Evolutionary conservation across 2,797 vertebrate genomes (phyloP), one percentile per base, ranked within the genome.

Genomic region (Paratrypauchen microcephalus): DNA sequence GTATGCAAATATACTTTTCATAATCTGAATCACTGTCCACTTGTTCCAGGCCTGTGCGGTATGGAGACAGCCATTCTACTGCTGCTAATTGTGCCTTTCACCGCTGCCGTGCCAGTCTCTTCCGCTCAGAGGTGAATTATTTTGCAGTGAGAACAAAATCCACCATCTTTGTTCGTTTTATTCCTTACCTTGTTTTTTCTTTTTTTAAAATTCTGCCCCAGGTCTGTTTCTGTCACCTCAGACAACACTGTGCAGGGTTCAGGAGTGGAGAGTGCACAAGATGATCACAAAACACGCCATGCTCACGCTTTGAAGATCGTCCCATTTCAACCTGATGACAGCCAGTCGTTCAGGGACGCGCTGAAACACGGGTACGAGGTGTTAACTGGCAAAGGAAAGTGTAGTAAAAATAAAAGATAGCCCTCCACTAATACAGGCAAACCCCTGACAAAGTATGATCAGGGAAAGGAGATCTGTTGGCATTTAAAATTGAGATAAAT

Each of bases 41-140:
- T 12, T 67, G 7, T 58, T 47, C 63, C 72, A 93, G 93, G 85
- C 48, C 64, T 65, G 16, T 69, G 50, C 75, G 83, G 88, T 81
- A 92, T 94, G 91, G 86, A 87, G 85, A 88, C 90, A 85, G 81
- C 79, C 50, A 70, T 92, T 74, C 76, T 93, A 70, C 74, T 93
- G 81, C 81, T 94, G 64, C 78, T 93, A 71, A 89, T 68, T 67
- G 73, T 89, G 69, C 69, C 88, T 70, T 66, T 91, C 75, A 89
- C 74, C 16, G 61, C 72, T 70, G 88, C 91, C 65, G 78, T 79
- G 26, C 82, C 86, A 41, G 67, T 91, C 24, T 83, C 73, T 86
- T 63, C 28, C 45, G 68, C 72, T 74, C 77, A 66, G 73, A 88
- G 87, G 90, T 88, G 18, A n/a, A 15, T 56, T 6, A 48, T 48